A percentile compares a stretch with the other conserved stretches of the same genome.
These are phyloP conservation scores for Conus ventricosus DNA, from an alignment of 1,140 invertebrate genomes.

Conservation along the genomic window DNA sequence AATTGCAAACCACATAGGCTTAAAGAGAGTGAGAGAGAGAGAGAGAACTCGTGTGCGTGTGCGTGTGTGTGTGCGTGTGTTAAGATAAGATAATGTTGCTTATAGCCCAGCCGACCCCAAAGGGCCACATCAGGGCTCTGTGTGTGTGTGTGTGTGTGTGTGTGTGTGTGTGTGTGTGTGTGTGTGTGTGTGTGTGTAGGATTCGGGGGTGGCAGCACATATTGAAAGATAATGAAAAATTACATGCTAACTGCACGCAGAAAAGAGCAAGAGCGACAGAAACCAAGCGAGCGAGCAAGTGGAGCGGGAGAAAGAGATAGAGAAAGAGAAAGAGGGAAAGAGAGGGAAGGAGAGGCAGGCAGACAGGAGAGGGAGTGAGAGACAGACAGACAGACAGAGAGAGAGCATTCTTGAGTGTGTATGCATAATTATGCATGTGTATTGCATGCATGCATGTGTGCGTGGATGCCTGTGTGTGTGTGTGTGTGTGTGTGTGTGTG, in stretches of 20 bases:
- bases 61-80: no score
- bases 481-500: neutral
- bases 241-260: neutral
- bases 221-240: no score
- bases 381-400: neutral
- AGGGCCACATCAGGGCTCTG: no score
- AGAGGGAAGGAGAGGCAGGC: neutral
- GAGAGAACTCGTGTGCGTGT: no score
- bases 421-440: no score
- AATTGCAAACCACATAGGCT: no score
- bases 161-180: no score
- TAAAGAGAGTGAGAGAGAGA: no score
- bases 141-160: neutral
- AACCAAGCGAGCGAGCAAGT: neutral
- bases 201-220: no score
- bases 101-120: no score
- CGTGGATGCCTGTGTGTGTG: neutral
- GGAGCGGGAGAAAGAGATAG: neutral
- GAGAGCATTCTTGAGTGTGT: neutral
- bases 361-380: neutral
- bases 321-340: neutral
- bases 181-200: no score
- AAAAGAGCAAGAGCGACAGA: neutral
- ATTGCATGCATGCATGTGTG: neutral
- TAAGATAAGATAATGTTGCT: no score